Percentiles rank a stretch among this genome's conserved stretches.
Evolutionary conservation across 2,888 invertebrate genomes (phyloP).

Genomic region (Hofmannophila pseudospretella): DNA sequence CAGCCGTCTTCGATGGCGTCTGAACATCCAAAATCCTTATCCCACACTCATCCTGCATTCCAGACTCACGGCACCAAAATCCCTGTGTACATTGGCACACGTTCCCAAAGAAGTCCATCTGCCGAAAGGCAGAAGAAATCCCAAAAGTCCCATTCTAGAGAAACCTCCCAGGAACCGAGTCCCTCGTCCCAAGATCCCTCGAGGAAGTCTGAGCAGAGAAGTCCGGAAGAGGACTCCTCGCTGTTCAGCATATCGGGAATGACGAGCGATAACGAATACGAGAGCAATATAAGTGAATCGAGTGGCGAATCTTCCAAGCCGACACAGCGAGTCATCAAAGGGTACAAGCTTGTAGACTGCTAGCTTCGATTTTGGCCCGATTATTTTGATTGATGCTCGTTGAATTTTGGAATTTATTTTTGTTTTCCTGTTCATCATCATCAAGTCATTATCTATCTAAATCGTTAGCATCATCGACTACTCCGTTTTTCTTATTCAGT

Average conservation of each 20-base stretch:
- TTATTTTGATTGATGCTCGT: conserved; percentile 54
- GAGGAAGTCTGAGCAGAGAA: conserved; percentile 71
- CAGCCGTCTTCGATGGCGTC: conserved; percentile 73
- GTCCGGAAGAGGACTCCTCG: conserved; percentile 76
- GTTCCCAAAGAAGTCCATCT: conserved; percentile 77
- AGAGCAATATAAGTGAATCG: conserved; percentile 74
- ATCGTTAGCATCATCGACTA: conserved; percentile 4
- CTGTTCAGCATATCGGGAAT: conserved; percentile 78
- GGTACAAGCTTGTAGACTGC: conserved; percentile 72
- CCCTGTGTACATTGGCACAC: conserved; percentile 82
- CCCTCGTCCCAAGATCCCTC: conserved; percentile 67
- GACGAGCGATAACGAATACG: conserved; percentile 77
- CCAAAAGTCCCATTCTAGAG: conserved; percentile 55
- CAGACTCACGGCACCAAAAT: conserved; percentile 83
- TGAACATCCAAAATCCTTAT: conserved; percentile 66
- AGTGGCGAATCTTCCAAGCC: conserved; percentile 70
- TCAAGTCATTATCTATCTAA: conserved; percentile 17
- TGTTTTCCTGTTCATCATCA: conserved; percentile 17
- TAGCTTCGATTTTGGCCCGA: conserved; percentile 64
- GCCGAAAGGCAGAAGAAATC: conserved; percentile 53
- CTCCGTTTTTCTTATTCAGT: conserved; percentile 1
- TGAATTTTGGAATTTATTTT: conserved; percentile 34
- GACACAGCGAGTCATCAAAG: conserved; percentile 66
- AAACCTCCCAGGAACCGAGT: conserved; percentile 65
- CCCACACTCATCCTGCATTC: conserved; percentile 75